Percentiles rank a stretch among this genome's conserved stretches.
phyloP scores from a whole-genome alignment of 2,113 vertebrate species.

The Eonycteris spelaea region DNA sequence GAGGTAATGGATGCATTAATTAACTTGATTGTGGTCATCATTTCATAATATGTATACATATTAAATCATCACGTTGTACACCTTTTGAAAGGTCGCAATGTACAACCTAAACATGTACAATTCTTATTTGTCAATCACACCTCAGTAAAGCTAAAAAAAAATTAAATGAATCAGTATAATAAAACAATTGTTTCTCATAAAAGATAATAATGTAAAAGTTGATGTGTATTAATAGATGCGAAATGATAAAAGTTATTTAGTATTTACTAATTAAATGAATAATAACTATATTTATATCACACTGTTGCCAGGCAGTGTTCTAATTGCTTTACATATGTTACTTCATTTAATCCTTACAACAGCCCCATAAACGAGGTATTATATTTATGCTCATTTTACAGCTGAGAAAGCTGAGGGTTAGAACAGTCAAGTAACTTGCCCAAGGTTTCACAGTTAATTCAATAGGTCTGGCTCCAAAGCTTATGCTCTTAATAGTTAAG shows the following conservation, averaged over 20 bases:
- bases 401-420: neutral
- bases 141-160: neutral
- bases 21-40: neutral
- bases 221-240: neutral
- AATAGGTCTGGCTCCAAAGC: neutral
- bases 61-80: neutral
- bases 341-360: neutral
- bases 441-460: neutral
- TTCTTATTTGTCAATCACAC: neutral
- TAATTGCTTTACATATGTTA: neutral
- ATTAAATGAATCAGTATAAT: neutral
- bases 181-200: neutral
- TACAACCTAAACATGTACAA: neutral
- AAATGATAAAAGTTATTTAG: neutral
- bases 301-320: neutral
- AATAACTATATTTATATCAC: neutral
- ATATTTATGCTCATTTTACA: neutral
- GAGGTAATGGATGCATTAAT: neutral
- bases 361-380: neutral
- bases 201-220: neutral
- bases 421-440: neutral
- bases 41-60: neutral
- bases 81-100: neutral
- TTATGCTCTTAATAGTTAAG: neutral
- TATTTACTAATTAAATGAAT: conserved; percentile 7